These are phyloP conservation scores for Macrochelys suwanniensis DNA, from an alignment of 2,797 vertebrate species.

Conservation along the genomic window DNA sequence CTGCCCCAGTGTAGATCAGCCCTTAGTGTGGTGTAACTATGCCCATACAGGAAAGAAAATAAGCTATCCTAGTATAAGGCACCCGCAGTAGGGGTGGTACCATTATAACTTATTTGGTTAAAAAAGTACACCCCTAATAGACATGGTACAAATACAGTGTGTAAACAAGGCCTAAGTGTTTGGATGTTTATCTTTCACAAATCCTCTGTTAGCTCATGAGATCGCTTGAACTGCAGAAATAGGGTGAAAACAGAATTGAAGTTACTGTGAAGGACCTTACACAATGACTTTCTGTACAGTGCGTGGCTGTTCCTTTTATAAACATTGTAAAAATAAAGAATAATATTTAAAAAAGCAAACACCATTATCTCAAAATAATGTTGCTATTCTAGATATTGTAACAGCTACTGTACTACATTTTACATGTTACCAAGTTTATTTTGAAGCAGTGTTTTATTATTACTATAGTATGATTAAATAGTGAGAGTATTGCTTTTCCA, in stretches of 20 bases:
- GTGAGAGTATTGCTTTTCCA: conserved; percentile 87
- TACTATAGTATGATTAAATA: conserved; percentile 86
- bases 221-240: background rate
- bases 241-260: conserved; percentile 49
- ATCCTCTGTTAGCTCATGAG: conserved; percentile 19
- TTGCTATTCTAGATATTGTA: conserved; percentile 61
- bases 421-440: conserved; percentile 78
- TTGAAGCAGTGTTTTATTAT: conserved; percentile 82
- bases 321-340: background rate
- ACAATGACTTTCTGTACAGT: conserved; percentile 3
- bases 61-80: background rate
- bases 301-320: background rate
- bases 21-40: background rate
- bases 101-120: conserved; percentile 46
- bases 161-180: conserved; percentile 43
- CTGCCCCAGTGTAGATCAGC: no score
- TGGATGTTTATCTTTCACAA: conserved; percentile 7
- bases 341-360: background rate
- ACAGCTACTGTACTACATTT: conserved; percentile 62
- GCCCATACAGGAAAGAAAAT: conserved; percentile 32
- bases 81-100: background rate
- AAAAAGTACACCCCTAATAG: conserved; percentile 36
- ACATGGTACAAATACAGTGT: conserved; percentile 44
- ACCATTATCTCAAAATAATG: background rate
- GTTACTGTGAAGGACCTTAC: conserved; percentile 29